phyloP scores from a whole-genome alignment of 2,888 invertebrate species.

The Muscina levida region DNA sequence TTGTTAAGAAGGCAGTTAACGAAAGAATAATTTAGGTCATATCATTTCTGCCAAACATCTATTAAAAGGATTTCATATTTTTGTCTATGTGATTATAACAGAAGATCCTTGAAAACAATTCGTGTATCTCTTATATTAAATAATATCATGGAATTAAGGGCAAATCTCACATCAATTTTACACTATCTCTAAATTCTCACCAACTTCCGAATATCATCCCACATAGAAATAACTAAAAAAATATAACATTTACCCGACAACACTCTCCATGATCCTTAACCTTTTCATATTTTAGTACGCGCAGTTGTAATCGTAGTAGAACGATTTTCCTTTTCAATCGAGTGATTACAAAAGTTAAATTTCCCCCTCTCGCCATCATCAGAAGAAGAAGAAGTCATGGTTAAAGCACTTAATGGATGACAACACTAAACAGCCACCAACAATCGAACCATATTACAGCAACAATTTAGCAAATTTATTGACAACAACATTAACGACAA shows the following conservation, averaged over 20 bases:
- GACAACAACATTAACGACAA: conserved; percentile 44
- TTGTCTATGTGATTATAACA: no score
- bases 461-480: conserved; percentile 54
- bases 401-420: conserved; percentile 63
- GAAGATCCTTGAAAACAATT: no score
- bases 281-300: conserved; percentile 42
- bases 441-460: conserved; percentile 17
- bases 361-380: conserved; percentile 9
- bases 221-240: no score
- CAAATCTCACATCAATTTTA: background rate
- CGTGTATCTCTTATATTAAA: no score
- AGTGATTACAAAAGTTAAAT: conserved; percentile 43
- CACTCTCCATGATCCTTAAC: conserved; percentile 44
- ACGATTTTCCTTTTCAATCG: conserved; percentile 40
- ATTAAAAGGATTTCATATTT: no score
- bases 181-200: conserved; percentile 7
- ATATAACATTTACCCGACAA: background rate
- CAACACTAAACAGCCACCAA: conserved; percentile 63
- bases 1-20: no score
- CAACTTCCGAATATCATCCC: background rate
- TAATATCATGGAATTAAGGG: no score
- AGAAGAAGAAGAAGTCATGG: conserved; percentile 48
- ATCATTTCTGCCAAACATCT: no score
- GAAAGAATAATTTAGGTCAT: no score
- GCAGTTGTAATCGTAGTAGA: no score